Evolutionary conservation across 2,113 vertebrate species (phyloP).

Genomic region (Triplophysa rosa): DNA sequence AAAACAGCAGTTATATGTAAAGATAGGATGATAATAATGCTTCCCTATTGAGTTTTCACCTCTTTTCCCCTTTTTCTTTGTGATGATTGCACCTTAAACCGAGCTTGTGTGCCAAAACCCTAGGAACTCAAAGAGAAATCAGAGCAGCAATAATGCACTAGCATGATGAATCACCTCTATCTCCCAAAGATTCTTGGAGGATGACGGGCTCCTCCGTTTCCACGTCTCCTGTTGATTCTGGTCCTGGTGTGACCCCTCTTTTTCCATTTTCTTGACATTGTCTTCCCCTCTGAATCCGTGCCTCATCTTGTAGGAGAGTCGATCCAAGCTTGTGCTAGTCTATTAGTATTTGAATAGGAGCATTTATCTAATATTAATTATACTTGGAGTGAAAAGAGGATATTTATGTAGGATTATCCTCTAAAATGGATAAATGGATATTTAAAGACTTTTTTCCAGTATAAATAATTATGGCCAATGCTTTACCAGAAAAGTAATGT

Average conservation of each 20-base stretch:
- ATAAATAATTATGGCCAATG: background rate
- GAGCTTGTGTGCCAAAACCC: slow-evolving; percentile 43
- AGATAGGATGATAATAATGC: slow-evolving; percentile 39
- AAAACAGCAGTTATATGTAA: slow-evolving; percentile 42
- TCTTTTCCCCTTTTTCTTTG: slow-evolving; percentile 32
- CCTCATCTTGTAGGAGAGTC: slow-evolving; percentile 52
- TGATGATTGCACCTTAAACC: slow-evolving; percentile 38
- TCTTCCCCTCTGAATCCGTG: slow-evolving; percentile 61
- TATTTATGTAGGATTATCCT: background rate
- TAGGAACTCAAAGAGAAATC: slow-evolving; percentile 46
- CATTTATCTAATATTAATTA: slow-evolving; percentile 13
- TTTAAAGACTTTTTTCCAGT: too few relatives aligned
- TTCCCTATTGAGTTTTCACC: slow-evolving; percentile 40
- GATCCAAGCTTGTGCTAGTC: background rate
- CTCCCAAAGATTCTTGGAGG: slow-evolving; percentile 64
- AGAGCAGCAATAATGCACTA: slow-evolving; percentile 67
- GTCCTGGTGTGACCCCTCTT: slow-evolving; percentile 71
- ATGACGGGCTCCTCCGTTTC: slow-evolving; percentile 65
- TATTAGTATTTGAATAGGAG: slow-evolving; percentile 16
- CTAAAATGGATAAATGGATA: too few relatives aligned
- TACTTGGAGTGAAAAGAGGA: background rate
- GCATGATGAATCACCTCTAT: slow-evolving; percentile 74
- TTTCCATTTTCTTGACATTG: slow-evolving; percentile 25
- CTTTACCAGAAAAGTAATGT: background rate
- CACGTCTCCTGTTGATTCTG: slow-evolving; percentile 75